Conservation (phyloP, 2,797 vertebrate species). For the Tauraco hartlaubi region DNA sequence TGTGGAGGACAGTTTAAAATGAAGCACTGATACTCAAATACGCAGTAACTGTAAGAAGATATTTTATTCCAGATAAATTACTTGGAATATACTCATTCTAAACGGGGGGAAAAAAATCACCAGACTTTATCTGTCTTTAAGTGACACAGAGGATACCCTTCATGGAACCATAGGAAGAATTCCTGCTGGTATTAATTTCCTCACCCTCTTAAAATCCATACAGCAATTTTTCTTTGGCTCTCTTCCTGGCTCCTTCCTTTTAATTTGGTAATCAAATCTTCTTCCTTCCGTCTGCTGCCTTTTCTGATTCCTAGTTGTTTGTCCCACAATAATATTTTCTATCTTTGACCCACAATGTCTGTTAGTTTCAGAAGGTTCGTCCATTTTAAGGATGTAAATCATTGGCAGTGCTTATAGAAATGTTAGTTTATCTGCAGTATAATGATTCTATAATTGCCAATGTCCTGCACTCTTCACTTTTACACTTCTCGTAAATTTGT, state of each 20-base stretch:
- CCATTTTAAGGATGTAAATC: background rate
- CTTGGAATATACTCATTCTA: background rate
- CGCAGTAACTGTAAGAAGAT: background rate
- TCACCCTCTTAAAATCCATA: background rate
- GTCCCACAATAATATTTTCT: background rate
- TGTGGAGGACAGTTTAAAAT: background rate
- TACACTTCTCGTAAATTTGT: background rate
- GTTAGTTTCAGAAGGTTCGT: background rate
- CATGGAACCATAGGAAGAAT: background rate
- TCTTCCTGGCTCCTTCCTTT: background rate
- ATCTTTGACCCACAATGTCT: background rate
- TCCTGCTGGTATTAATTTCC: background rate
- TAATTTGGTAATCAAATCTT: background rate
- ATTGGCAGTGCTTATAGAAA: background rate
- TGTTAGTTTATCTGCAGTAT: background rate
- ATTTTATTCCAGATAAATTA: background rate
- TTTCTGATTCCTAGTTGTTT: background rate
- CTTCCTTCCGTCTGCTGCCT: background rate
- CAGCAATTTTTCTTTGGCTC: background rate
- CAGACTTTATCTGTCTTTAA: background rate
- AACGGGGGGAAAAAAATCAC: rapidly evolving
- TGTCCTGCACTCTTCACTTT: background rate
- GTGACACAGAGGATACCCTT: background rate
- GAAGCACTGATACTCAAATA: background rate
- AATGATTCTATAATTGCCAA: background rate